Percentiles rank a stretch among this genome's conserved stretches.
Conservation (phyloP, 1,140 invertebrate genomes). For the Saccostrea glomerata region DNA sequence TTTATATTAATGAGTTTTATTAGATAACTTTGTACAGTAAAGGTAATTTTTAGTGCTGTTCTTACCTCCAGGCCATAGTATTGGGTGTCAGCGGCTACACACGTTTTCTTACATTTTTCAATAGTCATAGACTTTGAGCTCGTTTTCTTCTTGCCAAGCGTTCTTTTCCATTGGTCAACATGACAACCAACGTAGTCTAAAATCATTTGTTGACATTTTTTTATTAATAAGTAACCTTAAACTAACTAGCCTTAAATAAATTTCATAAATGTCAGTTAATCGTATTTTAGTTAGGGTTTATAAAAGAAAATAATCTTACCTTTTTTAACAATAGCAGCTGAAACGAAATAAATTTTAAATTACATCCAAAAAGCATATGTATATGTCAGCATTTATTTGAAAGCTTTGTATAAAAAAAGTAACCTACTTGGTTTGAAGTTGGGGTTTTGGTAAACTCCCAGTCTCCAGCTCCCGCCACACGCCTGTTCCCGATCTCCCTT, state of each 20-base stretch:
- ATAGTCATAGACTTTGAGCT: neutral
- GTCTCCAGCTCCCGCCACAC: neutral
- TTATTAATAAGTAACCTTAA: no score
- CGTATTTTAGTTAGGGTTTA: no score
- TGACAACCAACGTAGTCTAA: slow-evolving; percentile 14
- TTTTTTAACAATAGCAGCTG: slow-evolving; percentile 6
- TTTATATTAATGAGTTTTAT: no score
- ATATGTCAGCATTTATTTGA: neutral
- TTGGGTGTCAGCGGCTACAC: neutral
- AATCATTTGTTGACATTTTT: neutral
- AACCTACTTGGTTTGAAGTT: neutral
- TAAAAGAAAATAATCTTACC: neutral
- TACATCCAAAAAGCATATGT: neutral
- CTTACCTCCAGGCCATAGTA: slow-evolving; percentile 6
- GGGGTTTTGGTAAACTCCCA: neutral
- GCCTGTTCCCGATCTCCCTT: neutral
- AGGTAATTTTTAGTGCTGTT: neutral
- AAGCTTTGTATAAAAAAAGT: neutral
- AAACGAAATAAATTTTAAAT: neutral
- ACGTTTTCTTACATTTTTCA: neutral
- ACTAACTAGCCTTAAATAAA: no score
- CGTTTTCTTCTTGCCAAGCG: neutral
- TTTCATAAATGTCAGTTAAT: no score
- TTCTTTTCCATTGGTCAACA: neutral
- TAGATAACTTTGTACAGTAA: no score